phyloP scores from a whole-genome alignment of 2,888 invertebrate species.

The Stramonita haemastoma region DNA sequence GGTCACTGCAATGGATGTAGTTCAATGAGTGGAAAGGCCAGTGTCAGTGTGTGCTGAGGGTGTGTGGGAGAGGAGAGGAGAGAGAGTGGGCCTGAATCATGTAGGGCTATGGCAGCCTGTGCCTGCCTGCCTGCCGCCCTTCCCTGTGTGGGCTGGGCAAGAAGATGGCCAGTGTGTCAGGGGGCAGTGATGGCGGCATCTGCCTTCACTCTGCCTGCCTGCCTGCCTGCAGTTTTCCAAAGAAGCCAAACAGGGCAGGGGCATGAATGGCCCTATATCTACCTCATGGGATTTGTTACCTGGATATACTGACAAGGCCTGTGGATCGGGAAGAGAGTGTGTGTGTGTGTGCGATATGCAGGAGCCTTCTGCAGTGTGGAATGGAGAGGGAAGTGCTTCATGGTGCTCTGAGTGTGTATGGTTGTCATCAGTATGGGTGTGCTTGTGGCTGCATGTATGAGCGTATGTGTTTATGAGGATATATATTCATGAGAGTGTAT shows the following conservation, averaged over 20 bases:
- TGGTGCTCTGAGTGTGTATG: neutral
- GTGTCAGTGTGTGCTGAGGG: too few species aligned
- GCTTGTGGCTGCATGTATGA: too few species aligned
- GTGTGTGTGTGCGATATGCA: too few species aligned
- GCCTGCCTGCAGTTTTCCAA: neutral
- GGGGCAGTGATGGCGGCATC: neutral
- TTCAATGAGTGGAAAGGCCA: too few species aligned
- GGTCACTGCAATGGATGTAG: neutral
- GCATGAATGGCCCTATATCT: neutral
- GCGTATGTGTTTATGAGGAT: too few species aligned
- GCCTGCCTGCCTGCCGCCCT: neutral
- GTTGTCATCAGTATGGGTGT: neutral
- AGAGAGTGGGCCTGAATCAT: neutral
- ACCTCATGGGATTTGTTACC: neutral
- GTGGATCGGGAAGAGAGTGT: too few species aligned
- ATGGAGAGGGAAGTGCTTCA: neutral
- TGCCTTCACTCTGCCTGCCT: neutral
- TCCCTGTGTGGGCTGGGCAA: neutral
- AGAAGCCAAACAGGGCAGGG: neutral
- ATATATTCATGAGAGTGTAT: too few species aligned
- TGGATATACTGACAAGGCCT: too few species aligned
- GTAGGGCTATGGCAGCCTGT: neutral
- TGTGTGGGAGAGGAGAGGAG: too few species aligned
- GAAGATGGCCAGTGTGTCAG: slow-evolving; percentile 2
- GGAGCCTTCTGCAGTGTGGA: neutral